Percentiles rank a stretch among this genome's conserved stretches.
Conservation (phyloP, 2,113 vertebrate genomes). For the Bolborhynchus lineola region DNA sequence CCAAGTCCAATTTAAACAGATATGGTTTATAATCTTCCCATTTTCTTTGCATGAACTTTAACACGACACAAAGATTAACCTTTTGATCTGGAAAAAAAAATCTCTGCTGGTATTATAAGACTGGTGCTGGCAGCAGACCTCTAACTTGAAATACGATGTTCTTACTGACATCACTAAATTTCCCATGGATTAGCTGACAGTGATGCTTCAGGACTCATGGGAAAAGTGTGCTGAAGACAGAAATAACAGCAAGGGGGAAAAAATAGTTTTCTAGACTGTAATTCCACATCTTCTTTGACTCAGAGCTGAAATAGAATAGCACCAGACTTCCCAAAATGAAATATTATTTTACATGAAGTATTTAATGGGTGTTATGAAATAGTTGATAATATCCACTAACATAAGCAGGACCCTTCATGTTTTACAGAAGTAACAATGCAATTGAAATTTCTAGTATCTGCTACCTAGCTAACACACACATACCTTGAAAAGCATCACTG, state of each 20-base stretch:
- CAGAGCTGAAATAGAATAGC: background rate
- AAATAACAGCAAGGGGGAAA: background rate
- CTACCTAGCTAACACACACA: fast-evolving
- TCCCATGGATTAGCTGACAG: constrained; percentile 30
- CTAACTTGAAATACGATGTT: constrained; percentile 4
- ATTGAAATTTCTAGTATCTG: background rate
- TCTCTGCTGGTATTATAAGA: background rate
- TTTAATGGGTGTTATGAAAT: background rate
- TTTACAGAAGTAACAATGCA: background rate
- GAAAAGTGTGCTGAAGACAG: background rate
- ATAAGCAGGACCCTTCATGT: background rate
- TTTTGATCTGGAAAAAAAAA: background rate
- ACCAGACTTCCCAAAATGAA: background rate
- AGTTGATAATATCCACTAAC: background rate
- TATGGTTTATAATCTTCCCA: background rate
- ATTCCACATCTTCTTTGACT: background rate
- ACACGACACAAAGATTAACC: constrained; percentile 25
- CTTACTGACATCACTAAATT: constrained; percentile 15
- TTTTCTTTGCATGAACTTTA: constrained; percentile 5
- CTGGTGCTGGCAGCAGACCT: background rate
- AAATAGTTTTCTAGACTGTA: background rate
- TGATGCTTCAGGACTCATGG: background rate
- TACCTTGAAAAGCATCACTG: background rate
- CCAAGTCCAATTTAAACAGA: background rate
- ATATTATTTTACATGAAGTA: background rate